Evolutionary conservation across 2,888 invertebrate species (phyloP).

Genomic region (Arrhopalites spinosus): DNA sequence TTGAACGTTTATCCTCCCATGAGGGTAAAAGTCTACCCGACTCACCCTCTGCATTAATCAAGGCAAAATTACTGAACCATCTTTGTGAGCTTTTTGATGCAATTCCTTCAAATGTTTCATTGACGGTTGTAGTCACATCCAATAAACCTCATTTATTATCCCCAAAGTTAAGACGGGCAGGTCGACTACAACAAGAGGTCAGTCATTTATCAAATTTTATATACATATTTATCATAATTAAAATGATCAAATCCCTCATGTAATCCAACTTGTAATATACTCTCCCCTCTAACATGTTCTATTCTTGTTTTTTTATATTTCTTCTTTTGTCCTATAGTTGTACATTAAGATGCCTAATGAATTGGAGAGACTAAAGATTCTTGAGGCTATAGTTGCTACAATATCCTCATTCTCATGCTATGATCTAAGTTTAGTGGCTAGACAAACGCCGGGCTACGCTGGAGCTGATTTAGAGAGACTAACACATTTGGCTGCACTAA

Average conservation of each 20-base stretch:
- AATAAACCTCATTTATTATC: slow-evolving; percentile 63
- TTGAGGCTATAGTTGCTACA: slow-evolving; percentile 56
- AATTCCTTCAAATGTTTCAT: slow-evolving; percentile 57
- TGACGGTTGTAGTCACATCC: slow-evolving; percentile 65
- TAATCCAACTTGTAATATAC: background rate
- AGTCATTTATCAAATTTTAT: slow-evolving; percentile 17
- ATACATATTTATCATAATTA: background rate
- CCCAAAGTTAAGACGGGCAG: slow-evolving; percentile 62
- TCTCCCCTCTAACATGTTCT: too few species aligned
- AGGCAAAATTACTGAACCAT: slow-evolving; percentile 59
- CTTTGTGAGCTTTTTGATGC: slow-evolving; percentile 63
- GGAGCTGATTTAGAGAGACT: slow-evolving; percentile 65
- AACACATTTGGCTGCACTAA: slow-evolving; percentile 59
- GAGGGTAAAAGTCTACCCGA: slow-evolving; percentile 6
- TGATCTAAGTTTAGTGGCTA: slow-evolving; percentile 58
- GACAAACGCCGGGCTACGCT: slow-evolving; percentile 66
- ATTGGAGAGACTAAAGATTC: slow-evolving; percentile 60
- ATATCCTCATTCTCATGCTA: slow-evolving; percentile 34
- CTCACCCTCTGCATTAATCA: background rate
- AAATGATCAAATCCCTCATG: background rate
- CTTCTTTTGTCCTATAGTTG: slow-evolving; percentile 58
- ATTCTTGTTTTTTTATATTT: background rate
- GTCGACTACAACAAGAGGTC: slow-evolving; percentile 66
- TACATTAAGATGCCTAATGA: slow-evolving; percentile 62
- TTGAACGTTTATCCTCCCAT: slow-evolving; percentile 33